Percentiles rank a stretch among this genome's conserved stretches.
These are phyloP conservation scores for Drosophila fulvimacula DNA, from an alignment of 2,888 invertebrate genomes.

Conservation along the genomic window DNA sequence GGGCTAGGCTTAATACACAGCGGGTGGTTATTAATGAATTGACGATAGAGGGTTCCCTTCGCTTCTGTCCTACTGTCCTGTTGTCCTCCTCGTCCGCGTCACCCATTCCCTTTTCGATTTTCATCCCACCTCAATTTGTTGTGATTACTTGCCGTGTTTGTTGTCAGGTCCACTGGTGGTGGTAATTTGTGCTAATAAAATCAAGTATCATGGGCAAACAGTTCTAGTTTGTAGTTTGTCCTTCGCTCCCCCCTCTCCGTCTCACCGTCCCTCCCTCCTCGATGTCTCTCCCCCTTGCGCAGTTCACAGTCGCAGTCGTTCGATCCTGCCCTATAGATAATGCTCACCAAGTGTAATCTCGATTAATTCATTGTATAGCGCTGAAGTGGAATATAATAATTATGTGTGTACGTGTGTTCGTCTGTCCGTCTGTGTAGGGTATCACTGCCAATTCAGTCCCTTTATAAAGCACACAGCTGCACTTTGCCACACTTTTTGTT, in stretches of 20 bases:
- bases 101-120: slow-evolving; percentile 8
- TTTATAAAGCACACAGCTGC: slow-evolving; percentile 61
- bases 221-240: slow-evolving; percentile 23
- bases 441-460: slow-evolving; percentile 38
- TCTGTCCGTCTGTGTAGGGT: slow-evolving; percentile 28
- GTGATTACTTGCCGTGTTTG: slow-evolving; percentile 71
- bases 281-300: background rate
- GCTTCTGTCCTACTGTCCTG: slow-evolving; percentile 20
- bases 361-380: slow-evolving; percentile 74
- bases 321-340: slow-evolving; percentile 67
- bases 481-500: slow-evolving; percentile 75
- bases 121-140: slow-evolving; percentile 71
- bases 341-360: slow-evolving; percentile 77
- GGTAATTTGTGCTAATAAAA: slow-evolving; percentile 82
- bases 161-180: slow-evolving; percentile 64
- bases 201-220: slow-evolving; percentile 78
- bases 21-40: slow-evolving; percentile 81
- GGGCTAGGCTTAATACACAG: slow-evolving; percentile 57
- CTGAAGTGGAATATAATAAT: slow-evolving; percentile 82
- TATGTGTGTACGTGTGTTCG: slow-evolving; percentile 46
- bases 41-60: slow-evolving; percentile 46
- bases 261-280: no score
- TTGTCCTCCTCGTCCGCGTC: background rate
- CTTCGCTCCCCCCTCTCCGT: slow-evolving; percentile 1
- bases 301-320: slow-evolving; percentile 18